Evolutionary conservation across 2,797 vertebrate species (phyloP).

Genomic region (Pempheris klunzingeri): DNA sequence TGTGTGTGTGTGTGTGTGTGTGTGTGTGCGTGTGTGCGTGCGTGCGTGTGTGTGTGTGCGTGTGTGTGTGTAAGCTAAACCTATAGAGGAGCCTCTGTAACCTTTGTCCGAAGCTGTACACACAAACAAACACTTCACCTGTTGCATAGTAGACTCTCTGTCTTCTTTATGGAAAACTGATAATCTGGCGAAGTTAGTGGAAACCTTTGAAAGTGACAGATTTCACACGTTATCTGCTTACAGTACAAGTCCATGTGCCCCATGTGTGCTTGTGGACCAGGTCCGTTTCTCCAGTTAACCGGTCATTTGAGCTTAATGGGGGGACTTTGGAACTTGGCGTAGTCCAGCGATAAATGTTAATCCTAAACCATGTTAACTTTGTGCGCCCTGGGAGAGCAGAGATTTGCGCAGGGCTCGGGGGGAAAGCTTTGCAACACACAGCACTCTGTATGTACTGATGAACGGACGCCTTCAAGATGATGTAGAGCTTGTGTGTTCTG

Average conservation of each 20-base stretch:
- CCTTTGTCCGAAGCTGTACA: conserved; percentile 28
- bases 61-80: conserved; percentile 27
- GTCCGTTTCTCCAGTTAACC: not conserved
- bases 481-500: not conserved
- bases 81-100: conserved; percentile 6
- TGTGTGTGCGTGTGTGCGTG: no score
- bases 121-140: conserved; percentile 9
- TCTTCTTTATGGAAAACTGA: conserved; percentile 13
- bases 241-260: not conserved
- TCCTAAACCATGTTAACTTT: conserved; percentile 29
- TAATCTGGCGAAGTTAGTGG: not conserved
- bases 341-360: conserved; percentile 50
- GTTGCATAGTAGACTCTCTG: not conserved
- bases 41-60: conserved; percentile 5
- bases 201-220: not conserved
- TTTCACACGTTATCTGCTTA: not conserved
- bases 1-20: conserved; percentile 7
- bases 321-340: conserved; percentile 57
- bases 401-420: conserved; percentile 33
- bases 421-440: conserved; percentile 21
- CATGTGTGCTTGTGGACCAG: not conserved
- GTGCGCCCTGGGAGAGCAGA: conserved; percentile 13
- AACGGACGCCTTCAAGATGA: conserved; percentile 26
- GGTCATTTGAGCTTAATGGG: not conserved
- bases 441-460: not conserved